Conservation (phyloP, 2,113 vertebrate genomes). For the Centropus unirufus region DNA sequence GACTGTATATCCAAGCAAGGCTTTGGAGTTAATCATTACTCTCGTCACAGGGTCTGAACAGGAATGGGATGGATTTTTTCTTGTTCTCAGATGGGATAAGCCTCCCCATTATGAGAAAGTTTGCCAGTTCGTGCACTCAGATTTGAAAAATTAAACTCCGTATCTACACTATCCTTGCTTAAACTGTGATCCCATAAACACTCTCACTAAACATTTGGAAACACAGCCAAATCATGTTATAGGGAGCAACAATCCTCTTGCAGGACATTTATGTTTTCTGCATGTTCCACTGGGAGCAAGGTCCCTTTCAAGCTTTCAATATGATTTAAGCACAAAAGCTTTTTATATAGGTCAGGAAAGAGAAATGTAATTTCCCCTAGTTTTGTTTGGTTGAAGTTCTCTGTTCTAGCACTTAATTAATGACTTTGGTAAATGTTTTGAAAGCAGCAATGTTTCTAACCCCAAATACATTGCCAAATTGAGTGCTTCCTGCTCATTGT, state of each 20-base stretch:
- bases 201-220: constrained; percentile 19
- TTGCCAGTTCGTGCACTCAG: not conserved
- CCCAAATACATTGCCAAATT: constrained; percentile 50
- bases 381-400: constrained; percentile 44
- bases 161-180: not conserved
- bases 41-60: not conserved
- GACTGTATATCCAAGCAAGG: not conserved
- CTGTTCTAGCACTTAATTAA: constrained; percentile 69
- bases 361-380: constrained; percentile 44
- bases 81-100: not conserved
- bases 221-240: not conserved
- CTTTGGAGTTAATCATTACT: not conserved
- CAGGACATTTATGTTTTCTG: constrained; percentile 23
- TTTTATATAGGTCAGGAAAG: constrained; percentile 45
- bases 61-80: not conserved
- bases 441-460: constrained; percentile 65
- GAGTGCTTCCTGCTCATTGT: constrained; percentile 48
- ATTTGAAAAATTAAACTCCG: not conserved
- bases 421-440: constrained; percentile 53
- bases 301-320: constrained; percentile 47
- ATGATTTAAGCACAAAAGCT: constrained; percentile 48
- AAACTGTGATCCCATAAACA: constrained; percentile 1
- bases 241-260: not conserved
- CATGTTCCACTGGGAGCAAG: not conserved
- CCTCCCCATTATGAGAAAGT: not conserved